phyloP scores from a whole-genome alignment of 1,140 invertebrate species.

The Sminthurides bifidus region DNA sequence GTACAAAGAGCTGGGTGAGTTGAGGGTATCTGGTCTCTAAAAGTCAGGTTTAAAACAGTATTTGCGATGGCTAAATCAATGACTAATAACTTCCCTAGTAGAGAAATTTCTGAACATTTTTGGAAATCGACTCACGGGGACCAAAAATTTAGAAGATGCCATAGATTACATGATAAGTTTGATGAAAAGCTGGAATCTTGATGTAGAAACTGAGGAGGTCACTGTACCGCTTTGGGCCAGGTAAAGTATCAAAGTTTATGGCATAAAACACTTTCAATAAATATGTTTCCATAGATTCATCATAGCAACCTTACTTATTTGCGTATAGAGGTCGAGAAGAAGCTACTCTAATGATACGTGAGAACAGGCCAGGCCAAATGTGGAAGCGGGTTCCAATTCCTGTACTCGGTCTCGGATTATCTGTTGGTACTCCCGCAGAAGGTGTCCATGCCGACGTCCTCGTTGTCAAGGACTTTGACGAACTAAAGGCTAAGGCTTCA shows the following conservation, averaged over 20 bases:
- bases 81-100: no score
- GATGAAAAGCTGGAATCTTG: constrained; percentile 32
- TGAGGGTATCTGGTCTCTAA: no score
- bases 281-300: background rate
- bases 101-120: constrained; percentile 55
- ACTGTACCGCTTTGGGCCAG: constrained; percentile 40
- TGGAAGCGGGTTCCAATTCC: no score
- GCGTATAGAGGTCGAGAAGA: constrained; percentile 49
- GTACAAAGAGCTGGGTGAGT: no score
- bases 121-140: constrained; percentile 53
- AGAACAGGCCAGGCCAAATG: no score
- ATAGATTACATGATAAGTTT: constrained; percentile 58
- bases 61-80: no score
- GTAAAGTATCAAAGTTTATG: constrained; percentile 33
- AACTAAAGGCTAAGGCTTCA: constrained; percentile 34
- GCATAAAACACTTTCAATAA: background rate
- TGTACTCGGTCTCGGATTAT: constrained; percentile 52
- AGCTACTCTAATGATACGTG: constrained; percentile 48
- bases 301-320: background rate
- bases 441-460: constrained; percentile 37
- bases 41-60: no score
- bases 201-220: background rate
- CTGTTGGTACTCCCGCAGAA: constrained; percentile 49
- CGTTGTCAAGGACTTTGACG: constrained; percentile 39
- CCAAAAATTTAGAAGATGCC: constrained; percentile 50